Base-by-base conservation (phyloP, 2,888 invertebrate genomes). In the Trachelus troglodyta region DNA sequence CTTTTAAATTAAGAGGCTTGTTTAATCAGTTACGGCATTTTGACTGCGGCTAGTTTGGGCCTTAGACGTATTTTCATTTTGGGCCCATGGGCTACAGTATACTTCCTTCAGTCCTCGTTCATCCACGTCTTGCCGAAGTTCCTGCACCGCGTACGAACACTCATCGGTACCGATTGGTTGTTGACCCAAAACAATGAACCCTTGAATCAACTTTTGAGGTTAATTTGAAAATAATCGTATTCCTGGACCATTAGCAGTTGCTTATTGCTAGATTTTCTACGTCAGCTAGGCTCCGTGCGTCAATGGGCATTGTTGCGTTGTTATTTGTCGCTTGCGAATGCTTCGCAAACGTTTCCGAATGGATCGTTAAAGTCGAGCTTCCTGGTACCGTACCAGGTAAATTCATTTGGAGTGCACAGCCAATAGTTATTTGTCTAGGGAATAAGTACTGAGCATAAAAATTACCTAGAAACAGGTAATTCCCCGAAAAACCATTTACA, bases 311-410 rank as follows among this genome's bases (percentile, higher is more conserved):
- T 71, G 71, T 71, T 71, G 71, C 9, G 56, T 3, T 23, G 71
- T 31, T 71, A 71, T 33, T 71, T 71, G 23, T 71, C 34, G 71
- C 71, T 12, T 31, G 31, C 34, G 71, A 71, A 31, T 71, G 33
- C 71, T 31, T 71, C 71, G 71, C 71, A 71, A 56, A 71, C 12
- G 71, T 71, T 71, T 9, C 12, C 33, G 71, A 31, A 34, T 71
- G 71, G 71, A 71, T 71, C 71, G 71, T 71, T 71, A 71, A 71
- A 71, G 33, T 30, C 71, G 33, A 34, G 71, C 71, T 71, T 34
- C 71, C 33, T 34, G 31, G 33, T 71, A 34, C 71, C 71, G 71
- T 71, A 71, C 71, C 71, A 34, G 31, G 71, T 34, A 71, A 23
- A 23, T 56, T 56, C 23, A 9, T 23, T 56, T 56, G 56, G 2